A percentile compares a stretch with the other conserved stretches of the same genome.
Evolutionary conservation across 2,888 invertebrate species (phyloP).

Genomic region (Conomelus anceps): DNA sequence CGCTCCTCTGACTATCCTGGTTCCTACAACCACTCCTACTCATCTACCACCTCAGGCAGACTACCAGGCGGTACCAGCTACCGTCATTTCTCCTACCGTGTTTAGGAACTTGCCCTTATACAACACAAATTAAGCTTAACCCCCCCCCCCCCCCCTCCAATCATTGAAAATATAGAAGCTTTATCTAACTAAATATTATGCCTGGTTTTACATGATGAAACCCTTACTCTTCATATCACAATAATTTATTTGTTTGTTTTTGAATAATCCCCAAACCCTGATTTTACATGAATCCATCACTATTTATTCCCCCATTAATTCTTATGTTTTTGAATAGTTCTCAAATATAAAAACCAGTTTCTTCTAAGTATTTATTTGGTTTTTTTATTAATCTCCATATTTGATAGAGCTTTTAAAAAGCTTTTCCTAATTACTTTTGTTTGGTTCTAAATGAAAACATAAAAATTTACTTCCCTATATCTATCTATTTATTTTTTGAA

Average conservation of each 20-base stretch:
- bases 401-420: no score
- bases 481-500: no score
- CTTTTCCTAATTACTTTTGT: neutral
- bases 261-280: neutral
- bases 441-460: neutral
- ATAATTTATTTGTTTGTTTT: neutral
- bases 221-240: neutral
- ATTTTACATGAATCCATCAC: neutral
- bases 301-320: neutral
- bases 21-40: constrained; percentile 70
- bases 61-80: constrained; percentile 76
- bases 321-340: neutral
- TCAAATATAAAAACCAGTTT: neutral
- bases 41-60: constrained; percentile 68
- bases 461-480: no score
- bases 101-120: constrained; percentile 52
- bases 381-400: no score
- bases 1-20: constrained; percentile 65
- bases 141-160: neutral
- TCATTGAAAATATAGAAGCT: neutral
- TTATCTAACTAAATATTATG: neutral
- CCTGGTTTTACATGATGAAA: neutral
- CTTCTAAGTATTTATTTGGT: no score
- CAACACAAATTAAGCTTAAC: neutral
- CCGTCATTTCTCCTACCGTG: constrained; percentile 81